Evolutionary conservation across 2,888 invertebrate species (phyloP).

Genomic region (Stramonita haemastoma): DNA sequence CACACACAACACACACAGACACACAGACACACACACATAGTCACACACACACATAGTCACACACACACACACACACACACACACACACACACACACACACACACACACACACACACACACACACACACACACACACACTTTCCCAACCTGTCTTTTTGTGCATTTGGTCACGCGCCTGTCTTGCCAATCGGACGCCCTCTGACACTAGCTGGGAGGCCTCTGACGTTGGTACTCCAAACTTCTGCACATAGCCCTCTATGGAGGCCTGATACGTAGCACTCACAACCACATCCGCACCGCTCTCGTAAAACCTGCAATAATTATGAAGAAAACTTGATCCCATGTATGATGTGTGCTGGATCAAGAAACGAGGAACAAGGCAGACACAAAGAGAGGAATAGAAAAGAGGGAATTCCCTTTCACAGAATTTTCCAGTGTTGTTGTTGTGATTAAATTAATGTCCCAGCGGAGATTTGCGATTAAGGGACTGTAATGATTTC

Average conservation of each 20-base stretch:
- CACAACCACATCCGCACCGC: conserved; percentile 91
- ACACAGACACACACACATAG: conserved; percentile 4
- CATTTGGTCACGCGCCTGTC: conserved; percentile 81
- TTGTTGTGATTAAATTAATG: too few species aligned
- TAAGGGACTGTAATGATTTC: too few species aligned
- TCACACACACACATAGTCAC: not conserved
- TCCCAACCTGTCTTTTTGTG: conserved; percentile 5
- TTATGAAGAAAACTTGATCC: not conserved
- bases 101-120: not conserved
- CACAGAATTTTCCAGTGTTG: too few species aligned
- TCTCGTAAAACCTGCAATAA: conserved; percentile 80
- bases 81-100: conserved; percentile 27
- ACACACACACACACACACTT: conserved; percentile 9
- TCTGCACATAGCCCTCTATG: conserved; percentile 84
- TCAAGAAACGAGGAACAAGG: not conserved
- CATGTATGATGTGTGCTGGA: not conserved
- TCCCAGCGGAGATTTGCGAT: too few species aligned
- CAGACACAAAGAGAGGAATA: not conserved
- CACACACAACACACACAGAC: conserved; percentile 11
- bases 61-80: conserved; percentile 4
- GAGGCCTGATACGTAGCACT: conserved; percentile 95
- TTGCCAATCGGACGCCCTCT: conserved; percentile 86
- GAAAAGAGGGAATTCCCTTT: too few species aligned
- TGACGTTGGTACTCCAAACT: conserved; percentile 84
- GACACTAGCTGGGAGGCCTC: conserved; percentile 86